Evolutionary conservation across 2,797 vertebrate genomes (phyloP).

Genomic region (Scomberomorus guttatus): DNA sequence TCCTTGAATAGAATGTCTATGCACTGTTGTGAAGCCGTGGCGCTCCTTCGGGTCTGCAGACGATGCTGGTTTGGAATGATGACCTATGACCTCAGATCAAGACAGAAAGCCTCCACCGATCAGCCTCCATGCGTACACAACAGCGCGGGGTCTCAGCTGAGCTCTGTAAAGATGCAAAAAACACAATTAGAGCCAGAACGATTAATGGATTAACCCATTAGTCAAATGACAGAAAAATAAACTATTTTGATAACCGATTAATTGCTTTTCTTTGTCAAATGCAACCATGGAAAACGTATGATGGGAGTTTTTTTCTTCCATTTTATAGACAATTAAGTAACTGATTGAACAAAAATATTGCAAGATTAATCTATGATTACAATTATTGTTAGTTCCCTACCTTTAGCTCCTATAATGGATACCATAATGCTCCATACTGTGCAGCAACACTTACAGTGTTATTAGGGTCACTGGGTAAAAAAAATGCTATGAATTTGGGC

Average conservation of each 20-base stretch:
- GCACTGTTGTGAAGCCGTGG: slow-evolving; percentile 37
- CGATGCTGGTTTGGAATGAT: slow-evolving; percentile 51
- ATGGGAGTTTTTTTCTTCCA: not conserved
- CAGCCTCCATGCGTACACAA: slow-evolving; percentile 61
- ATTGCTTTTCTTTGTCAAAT: not conserved
- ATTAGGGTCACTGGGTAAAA: slow-evolving; percentile 6
- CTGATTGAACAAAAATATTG: not conserved
- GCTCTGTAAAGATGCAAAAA: slow-evolving; percentile 70
- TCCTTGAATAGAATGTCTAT: slow-evolving; percentile 57
- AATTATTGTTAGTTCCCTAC: not conserved
- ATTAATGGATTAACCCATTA: not conserved
- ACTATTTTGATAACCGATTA: not conserved
- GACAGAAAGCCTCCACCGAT: slow-evolving; percentile 53
- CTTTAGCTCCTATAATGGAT: not conserved
- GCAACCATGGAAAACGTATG: not conserved
- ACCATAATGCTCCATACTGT: not conserved
- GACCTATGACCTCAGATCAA: slow-evolving; percentile 64
- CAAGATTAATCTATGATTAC: not conserved
- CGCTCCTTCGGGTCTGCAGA: slow-evolving; percentile 42
- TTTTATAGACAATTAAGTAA: not conserved
- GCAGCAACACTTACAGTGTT: not conserved
- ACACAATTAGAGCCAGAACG: slow-evolving; percentile 19
- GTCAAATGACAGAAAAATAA: not conserved
- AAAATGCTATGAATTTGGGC: not conserved
- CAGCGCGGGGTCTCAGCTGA: slow-evolving; percentile 44